Percentiles rank a stretch among this genome's conserved stretches.
Evolutionary conservation across 2,888 invertebrate genomes (phyloP).

Genomic region (Griposia aprilina): DNA sequence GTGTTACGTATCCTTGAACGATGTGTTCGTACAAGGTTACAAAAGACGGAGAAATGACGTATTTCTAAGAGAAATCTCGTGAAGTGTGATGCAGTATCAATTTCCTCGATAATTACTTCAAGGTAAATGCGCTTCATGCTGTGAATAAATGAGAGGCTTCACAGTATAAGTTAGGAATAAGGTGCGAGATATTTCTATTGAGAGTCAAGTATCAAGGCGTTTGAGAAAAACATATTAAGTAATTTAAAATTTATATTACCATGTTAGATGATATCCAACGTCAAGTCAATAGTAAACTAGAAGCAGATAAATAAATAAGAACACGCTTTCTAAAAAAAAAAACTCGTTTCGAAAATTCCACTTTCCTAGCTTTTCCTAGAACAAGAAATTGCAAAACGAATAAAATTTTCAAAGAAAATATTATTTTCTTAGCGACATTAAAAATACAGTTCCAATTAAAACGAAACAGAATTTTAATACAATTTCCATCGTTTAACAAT

Average conservation of each 20-base stretch:
- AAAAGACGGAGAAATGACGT: neutral
- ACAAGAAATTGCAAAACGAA: neutral
- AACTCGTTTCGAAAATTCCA: neutral
- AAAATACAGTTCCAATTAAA: slow-evolving; percentile 24
- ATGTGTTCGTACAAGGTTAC: neutral
- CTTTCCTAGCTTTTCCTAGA: neutral
- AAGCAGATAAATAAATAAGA: neutral
- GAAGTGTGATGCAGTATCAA: slow-evolving; percentile 19
- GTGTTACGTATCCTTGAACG: neutral
- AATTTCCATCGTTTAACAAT: slow-evolving; percentile 44
- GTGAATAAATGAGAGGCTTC: slow-evolving; percentile 24
- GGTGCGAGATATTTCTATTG: neutral
- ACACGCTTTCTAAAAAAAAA: neutral
- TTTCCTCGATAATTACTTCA: slow-evolving; percentile 33
- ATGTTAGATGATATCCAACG: neutral
- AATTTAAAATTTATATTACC: neutral
- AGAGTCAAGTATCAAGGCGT: neutral
- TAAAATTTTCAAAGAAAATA: neutral
- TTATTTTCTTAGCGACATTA: neutral
- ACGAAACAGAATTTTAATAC: slow-evolving; percentile 46
- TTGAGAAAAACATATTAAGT: neutral
- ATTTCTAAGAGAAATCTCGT: neutral
- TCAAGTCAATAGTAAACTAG: neutral
- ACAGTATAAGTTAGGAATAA: neutral
- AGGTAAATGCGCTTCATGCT: slow-evolving; percentile 4